These are phyloP conservation scores for Cheumatopsyche charites DNA, from an alignment of 1,140 invertebrate species.

Conservation along the genomic window DNA sequence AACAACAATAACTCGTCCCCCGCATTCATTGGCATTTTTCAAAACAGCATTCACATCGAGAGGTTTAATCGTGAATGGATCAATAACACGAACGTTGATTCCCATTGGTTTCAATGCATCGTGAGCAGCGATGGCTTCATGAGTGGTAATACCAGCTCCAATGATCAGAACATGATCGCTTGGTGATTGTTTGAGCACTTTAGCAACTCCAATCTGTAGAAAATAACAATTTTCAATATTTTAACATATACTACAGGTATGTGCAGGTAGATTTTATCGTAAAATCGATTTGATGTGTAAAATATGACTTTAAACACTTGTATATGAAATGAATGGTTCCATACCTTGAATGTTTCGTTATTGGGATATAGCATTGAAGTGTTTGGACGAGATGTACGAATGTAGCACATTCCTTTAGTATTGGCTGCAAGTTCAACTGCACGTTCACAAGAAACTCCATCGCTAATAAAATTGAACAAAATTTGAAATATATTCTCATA, in stretches of 20 bases:
- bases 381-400: constrained; percentile 92
- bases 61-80: constrained; percentile 96
- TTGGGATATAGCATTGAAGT: constrained; percentile 89
- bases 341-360: constrained; percentile 80
- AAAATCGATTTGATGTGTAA: no score
- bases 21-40: constrained; percentile 77
- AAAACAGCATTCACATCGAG: constrained; percentile 83
- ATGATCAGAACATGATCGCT: constrained; percentile 87
- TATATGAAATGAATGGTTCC: no score
- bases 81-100: constrained; percentile 80
- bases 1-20: constrained; percentile 87
- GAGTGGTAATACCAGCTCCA: constrained; percentile 91
- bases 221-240: constrained; percentile 19
- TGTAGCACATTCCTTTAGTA: constrained; percentile 94
- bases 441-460: constrained; percentile 93
- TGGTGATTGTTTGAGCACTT: constrained; percentile 75
- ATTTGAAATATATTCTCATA: not conserved
- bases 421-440: constrained; percentile 96
- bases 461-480: constrained; percentile 58
- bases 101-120: constrained; percentile 71
- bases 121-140: constrained; percentile 88
- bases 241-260: constrained; percentile 9
- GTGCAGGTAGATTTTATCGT: no score
- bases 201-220: constrained; percentile 73
- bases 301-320: not conserved